A percentile compares a stretch with the other conserved stretches of the same genome.
Conservation (phyloP, 2,797 vertebrate genomes). For the Megaceryle alcyon region DNA sequence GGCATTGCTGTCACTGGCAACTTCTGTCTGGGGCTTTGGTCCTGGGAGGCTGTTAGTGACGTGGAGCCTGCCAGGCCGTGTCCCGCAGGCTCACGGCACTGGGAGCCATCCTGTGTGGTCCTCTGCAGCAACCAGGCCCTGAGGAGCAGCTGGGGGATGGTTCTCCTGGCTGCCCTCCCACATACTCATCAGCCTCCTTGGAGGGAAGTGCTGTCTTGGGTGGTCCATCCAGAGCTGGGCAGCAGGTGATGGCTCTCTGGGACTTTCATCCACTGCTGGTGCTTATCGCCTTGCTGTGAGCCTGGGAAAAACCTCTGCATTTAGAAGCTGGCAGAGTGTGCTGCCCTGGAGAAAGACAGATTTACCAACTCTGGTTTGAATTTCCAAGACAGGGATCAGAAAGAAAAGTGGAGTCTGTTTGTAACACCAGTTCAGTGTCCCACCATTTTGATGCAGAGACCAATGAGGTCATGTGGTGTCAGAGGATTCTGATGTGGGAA, state of each 20-base stretch:
- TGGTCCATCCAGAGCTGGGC: background rate
- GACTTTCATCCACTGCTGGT: background rate
- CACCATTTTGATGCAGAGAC: no score
- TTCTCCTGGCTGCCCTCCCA: background rate
- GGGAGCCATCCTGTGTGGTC: background rate
- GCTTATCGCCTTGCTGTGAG: background rate
- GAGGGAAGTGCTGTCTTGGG: background rate
- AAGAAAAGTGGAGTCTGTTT: background rate
- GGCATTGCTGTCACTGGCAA: background rate
- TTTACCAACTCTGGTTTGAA: background rate
- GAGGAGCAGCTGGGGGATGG: background rate
- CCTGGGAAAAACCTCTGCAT: background rate
- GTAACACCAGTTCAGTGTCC: background rate
- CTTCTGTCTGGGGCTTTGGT: background rate
- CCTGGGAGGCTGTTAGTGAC: background rate
- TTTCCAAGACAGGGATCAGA: background rate
- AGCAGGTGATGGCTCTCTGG: background rate
- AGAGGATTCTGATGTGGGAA: background rate
- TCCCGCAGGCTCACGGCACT: background rate
- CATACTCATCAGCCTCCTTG: no score
- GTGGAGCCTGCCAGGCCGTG: background rate
- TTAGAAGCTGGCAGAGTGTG: fast-evolving
- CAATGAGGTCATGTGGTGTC: background rate
- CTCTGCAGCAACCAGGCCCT: background rate
- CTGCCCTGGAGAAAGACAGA: background rate